Conservation (phyloP, 2,797 vertebrate species). For the Malacoctenus gilli region DNA sequence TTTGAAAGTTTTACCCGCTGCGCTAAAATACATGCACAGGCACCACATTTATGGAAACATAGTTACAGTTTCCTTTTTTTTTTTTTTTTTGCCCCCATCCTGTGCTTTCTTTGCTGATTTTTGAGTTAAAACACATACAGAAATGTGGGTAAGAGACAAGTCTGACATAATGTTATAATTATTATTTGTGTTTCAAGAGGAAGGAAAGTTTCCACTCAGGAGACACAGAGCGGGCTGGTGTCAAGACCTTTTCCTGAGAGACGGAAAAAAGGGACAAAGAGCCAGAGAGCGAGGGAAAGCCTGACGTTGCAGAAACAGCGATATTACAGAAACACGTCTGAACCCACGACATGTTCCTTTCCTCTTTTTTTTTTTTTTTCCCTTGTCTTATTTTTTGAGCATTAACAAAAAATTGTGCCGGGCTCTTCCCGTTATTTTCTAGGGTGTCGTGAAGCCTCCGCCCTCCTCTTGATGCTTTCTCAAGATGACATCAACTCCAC, state of each 20-base stretch:
- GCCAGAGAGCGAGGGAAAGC: conserved; percentile 35
- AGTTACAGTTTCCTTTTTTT: background rate
- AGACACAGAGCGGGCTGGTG: conserved; percentile 46
- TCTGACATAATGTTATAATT: conserved; percentile 40
- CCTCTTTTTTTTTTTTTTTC: background rate
- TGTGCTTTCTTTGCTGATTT: conserved; percentile 2
- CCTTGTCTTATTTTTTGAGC: background rate
- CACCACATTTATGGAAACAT: conserved; percentile 29
- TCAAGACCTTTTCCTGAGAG: conserved; percentile 46
- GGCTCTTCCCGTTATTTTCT: conserved; percentile 31
- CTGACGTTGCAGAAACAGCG: conserved; percentile 15
- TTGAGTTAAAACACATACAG: conserved; percentile 1
- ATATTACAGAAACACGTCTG: conserved; percentile 9
- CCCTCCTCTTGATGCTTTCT: conserved; percentile 67
- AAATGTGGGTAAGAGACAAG: conserved; percentile 28
- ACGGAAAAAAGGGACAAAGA: conserved; percentile 45
- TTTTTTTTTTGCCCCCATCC: background rate
- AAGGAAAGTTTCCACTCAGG: conserved; percentile 46
- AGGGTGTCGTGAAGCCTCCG: conserved; percentile 33
- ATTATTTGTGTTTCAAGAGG: conserved; percentile 42
- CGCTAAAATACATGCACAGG: conserved; percentile 27
- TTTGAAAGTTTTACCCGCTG: too few relatives aligned
- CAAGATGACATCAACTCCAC: conserved; percentile 65
- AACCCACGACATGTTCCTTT: background rate
- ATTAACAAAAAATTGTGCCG: conserved; percentile 4